Evolutionary conservation across 2,113 vertebrate genomes (phyloP).

Genomic region (Taxidea taxus): DNA sequence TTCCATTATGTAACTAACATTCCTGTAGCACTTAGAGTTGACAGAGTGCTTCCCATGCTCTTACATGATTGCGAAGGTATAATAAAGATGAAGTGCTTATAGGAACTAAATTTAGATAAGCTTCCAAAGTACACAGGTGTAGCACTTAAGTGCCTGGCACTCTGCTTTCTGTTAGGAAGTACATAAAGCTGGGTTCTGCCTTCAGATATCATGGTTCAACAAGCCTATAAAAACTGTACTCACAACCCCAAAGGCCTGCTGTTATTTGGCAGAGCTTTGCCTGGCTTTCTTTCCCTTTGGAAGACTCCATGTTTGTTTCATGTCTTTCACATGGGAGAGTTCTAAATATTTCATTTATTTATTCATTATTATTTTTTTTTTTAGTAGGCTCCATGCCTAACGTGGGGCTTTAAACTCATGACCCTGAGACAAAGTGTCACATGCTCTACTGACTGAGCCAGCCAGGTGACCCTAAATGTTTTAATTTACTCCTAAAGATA

Average conservation of each 20-base stretch:
- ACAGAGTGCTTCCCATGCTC: neutral
- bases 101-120: neutral
- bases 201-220: neutral
- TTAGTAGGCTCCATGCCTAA: neutral
- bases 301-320: neutral
- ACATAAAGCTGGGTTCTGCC: neutral
- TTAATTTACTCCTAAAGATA: conserved; percentile 10
- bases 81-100: neutral
- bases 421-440: neutral
- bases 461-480: neutral
- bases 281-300: neutral
- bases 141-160: neutral
- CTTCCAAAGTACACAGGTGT: neutral
- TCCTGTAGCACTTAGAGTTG: neutral
- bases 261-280: neutral
- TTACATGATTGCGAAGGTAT: neutral
- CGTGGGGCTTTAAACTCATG: neutral
- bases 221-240: neutral
- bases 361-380: neutral
- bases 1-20: neutral
- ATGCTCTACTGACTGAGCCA: neutral
- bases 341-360: neutral
- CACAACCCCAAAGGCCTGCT: neutral
- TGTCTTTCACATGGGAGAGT: neutral
- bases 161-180: neutral